Base-by-base conservation (phyloP, 2,888 invertebrate species). In the Drosophila nr. perissopoda region DNA sequence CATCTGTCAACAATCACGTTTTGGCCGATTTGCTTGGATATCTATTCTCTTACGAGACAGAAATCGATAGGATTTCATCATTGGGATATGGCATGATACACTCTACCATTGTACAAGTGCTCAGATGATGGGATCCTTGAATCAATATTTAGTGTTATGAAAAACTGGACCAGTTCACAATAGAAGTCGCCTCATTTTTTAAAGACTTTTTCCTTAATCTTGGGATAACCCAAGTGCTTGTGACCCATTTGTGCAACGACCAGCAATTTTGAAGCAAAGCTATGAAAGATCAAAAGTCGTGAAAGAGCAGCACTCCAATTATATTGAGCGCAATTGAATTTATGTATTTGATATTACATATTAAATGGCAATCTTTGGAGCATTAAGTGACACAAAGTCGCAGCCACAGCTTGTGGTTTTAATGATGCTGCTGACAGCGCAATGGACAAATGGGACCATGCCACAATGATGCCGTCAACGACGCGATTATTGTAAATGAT, bases 401-500 rank as follows among this genome's bases (percentile, higher is more conserved):
- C 53, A 18, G 46, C 33, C 64, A n/a, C 66, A 59, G 71, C 88
- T 81, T 76, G 70, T 74, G 81, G 64, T 83, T 83, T 81, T 84
- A 84, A 84, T 88, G 87, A 83, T 78, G 86, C 10, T 48, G 40
- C 10, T 57, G 40, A 51, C 40, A 25, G 38, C 16, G 51, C 48
- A 27, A 33, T n/a, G 51, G 21, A 16, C 11, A 49, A 62, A 53
- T 62, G 53, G 53, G 34, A 42, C 49, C 53, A 38, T 11, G 52
- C 46, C 57, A 63, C 74, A 74, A 60, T 74, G 79, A 56, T 59
- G 59, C 48, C 71, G 56, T 52, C 27, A 53, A 46, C 46, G 25
- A 16, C 46, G 49, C 79, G 76, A 75, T 88, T 88, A 88, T 85
- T 81, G 81, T 81, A 79, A 88, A 89, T 85, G 83, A 89, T 83